Base-by-base conservation (phyloP, 2,797 vertebrate species). In the Triplophysa yarkandensis region DNA sequence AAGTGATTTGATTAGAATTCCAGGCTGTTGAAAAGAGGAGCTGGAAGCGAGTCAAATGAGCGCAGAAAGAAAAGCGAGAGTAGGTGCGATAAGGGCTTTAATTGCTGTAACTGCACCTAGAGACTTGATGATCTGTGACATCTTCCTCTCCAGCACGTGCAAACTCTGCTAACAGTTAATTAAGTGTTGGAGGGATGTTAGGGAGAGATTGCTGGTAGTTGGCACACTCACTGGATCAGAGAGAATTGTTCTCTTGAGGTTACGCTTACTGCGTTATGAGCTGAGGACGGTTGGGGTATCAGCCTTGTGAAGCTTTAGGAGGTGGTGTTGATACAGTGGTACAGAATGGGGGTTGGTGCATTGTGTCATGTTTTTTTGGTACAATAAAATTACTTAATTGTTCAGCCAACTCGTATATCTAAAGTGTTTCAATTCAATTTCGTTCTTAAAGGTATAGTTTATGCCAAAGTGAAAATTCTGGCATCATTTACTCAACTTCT, bases 161-260 rank as follows among this genome's bases (percentile, higher is more conserved):
- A 92, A 95, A 95, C 93, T 92, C 94, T 95, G 96, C 97, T 96
- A 97, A 96, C 94, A 94, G 97, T 95, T 98, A 98, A 98, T 97
- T 96, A 98, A 96, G 93, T 95, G 94, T 92, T 92, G 93, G 93
- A 94, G 93, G 94, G 92, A 95, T 94, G 93, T 92, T 89, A 90
- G 77, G 71, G 83, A 87, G 81, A 71, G 79, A 81, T 92, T 91
- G 90, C 91, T 92, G 88, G 90, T 86, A 87, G 90, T 86, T 92
- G 89, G 92, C 91, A 91, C 92, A 92, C 93, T 94, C 92, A 92
- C 90, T 85, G 94, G 93, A 95, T 95, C 92, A 94, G 94, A 95
- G 93, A 91, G 88, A 91, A 88, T 85, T 23, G 67, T 69, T 85
- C 88, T 86, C 85, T 1, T 8, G 87, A 74, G 86, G 88, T 69